These are phyloP conservation scores for Origma solitaria DNA, from an alignment of 2,113 vertebrate genomes.

Conservation along the genomic window DNA sequence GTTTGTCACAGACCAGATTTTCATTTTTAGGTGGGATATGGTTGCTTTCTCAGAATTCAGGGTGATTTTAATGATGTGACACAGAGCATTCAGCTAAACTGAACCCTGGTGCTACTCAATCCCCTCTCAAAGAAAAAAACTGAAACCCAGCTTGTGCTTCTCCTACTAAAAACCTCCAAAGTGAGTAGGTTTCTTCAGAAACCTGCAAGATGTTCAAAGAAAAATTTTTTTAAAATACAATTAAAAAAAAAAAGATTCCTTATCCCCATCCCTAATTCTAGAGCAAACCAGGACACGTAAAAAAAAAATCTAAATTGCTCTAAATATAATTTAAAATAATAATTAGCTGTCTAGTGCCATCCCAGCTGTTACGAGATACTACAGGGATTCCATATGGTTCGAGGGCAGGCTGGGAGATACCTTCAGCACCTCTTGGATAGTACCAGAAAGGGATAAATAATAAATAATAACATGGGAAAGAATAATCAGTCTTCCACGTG, in stretches of 20 bases:
- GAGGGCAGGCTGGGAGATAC: background rate
- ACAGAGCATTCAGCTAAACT: background rate
- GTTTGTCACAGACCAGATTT: background rate
- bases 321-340: conserved; percentile 5
- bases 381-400: background rate
- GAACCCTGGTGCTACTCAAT: background rate
- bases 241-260: background rate
- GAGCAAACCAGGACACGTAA: background rate
- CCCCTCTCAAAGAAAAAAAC: background rate
- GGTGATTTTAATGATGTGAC: background rate
- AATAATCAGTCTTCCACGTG: background rate
- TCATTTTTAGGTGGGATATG: background rate
- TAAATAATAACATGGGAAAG: background rate
- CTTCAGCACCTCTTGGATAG: background rate
- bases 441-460: conserved; percentile 36
- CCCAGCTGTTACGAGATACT: background rate
- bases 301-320: background rate
- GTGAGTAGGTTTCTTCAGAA: background rate
- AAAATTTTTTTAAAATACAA: background rate
- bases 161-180: background rate
- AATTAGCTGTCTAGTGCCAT: background rate
- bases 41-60: background rate
- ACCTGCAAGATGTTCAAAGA: background rate
- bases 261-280: background rate
- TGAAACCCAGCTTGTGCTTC: background rate